phyloP scores from a whole-genome alignment of 1,140 invertebrate genomes.

The Drosophila arawakana region DNA sequence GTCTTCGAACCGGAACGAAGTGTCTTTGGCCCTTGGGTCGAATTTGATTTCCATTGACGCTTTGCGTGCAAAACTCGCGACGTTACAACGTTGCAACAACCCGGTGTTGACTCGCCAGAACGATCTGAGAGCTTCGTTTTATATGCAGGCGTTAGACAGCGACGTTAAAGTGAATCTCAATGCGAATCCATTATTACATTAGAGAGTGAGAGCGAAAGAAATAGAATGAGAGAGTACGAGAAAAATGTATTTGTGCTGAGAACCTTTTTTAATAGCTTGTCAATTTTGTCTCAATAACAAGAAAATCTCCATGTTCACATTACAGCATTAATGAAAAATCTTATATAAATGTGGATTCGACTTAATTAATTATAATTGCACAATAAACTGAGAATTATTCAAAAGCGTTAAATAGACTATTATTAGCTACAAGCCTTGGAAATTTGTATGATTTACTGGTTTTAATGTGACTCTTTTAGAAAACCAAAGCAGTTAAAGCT shows the following conservation, averaged over 20 bases:
- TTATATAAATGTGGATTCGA: not conserved
- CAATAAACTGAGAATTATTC: not conserved
- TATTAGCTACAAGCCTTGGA: not conserved
- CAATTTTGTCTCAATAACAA: conserved; percentile 15
- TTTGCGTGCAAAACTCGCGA: conserved; percentile 6
- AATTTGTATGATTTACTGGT: not conserved
- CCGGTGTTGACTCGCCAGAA: conserved; percentile 16
- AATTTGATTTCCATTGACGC: conserved; percentile 7
- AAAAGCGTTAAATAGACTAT: conserved; percentile 1
- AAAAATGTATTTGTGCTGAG: no score
- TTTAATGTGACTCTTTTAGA: no score
- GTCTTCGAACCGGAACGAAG: conserved; percentile 9
- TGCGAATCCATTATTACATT: not conserved
- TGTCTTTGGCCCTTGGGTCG: not conserved
- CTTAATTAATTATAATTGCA: not conserved
- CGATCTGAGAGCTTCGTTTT: conserved; percentile 11
- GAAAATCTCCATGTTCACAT: conserved; percentile 47
- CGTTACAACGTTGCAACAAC: not conserved
- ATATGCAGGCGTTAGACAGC: conserved; percentile 11
- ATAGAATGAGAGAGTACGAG: no score
- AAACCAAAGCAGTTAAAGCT: no score
- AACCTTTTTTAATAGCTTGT: not conserved
- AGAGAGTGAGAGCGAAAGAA: no score
- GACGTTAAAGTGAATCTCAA: conserved; percentile 8
- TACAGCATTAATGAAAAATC: conserved; percentile 14